Percentiles rank a stretch among this genome's conserved stretches.
phyloP scores from a whole-genome alignment of 2,797 vertebrate genomes.

The Numenius phaeopus region DNA sequence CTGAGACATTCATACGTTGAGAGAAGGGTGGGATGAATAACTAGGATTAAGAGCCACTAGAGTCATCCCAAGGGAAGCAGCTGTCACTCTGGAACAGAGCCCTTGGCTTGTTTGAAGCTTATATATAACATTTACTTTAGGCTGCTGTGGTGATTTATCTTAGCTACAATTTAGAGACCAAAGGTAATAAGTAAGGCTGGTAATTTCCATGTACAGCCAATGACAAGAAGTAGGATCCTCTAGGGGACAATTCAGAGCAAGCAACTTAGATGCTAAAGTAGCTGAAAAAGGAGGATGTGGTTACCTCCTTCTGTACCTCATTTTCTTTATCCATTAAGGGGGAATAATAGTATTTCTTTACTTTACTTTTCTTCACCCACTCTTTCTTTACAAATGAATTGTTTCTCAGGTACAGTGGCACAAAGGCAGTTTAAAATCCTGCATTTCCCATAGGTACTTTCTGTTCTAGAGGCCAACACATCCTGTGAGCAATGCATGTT shows the following conservation, averaged over 20 bases:
- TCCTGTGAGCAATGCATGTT: neutral
- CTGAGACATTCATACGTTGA: neutral
- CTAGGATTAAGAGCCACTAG: neutral
- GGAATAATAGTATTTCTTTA: neutral
- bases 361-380: neutral
- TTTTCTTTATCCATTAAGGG: constrained; percentile 12
- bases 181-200: constrained; percentile 24
- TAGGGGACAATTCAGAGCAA: constrained; percentile 6
- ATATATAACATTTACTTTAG: constrained; percentile 1
- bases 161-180: constrained; percentile 31
- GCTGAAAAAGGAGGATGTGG: constrained; percentile 31
- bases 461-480: neutral
- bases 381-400: neutral
- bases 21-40: neutral
- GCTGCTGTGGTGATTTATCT: constrained; percentile 24
- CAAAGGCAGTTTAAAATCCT: neutral
- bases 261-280: constrained; percentile 26
- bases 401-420: neutral
- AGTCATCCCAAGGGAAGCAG: neutral
- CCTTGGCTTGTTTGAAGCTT: neutral
- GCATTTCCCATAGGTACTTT: neutral
- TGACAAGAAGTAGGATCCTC: constrained; percentile 41
- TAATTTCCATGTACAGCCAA: constrained; percentile 1
- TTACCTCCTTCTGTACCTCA: constrained; percentile 4
- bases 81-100: constrained; percentile 31